phyloP scores from a whole-genome alignment of 1,140 invertebrate genomes.

The Panonychus citri region DNA sequence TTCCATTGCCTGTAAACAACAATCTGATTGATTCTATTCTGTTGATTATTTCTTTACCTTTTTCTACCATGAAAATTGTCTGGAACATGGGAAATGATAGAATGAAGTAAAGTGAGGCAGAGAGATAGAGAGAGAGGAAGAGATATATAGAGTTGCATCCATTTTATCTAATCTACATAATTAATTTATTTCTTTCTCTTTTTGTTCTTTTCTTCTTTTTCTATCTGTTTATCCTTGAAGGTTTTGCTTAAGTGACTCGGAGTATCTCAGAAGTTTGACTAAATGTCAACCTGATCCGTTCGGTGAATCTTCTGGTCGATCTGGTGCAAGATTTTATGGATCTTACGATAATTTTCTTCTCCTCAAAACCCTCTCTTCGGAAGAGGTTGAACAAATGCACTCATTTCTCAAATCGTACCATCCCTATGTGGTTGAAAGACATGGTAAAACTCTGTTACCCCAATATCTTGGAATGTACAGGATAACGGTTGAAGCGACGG shows the following conservation, averaged over 20 bases:
- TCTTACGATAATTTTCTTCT: conserved; percentile 90
- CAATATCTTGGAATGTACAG: conserved; percentile 96
- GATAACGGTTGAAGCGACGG: conserved; percentile 76
- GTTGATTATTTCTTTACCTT: too few species aligned
- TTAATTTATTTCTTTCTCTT: neutral
- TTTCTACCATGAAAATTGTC: too few species aligned
- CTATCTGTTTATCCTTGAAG: neutral
- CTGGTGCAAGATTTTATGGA: conserved; percentile 80
- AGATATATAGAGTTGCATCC: too few species aligned
- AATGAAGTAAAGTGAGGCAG: too few species aligned
- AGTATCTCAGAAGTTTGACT: conserved; percentile 45
- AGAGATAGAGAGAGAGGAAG: too few species aligned
- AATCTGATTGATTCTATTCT: too few species aligned
- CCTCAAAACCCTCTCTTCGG: conserved; percentile 83
- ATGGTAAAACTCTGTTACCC: conserved; percentile 87
- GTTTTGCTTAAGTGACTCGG: conserved; percentile 56
- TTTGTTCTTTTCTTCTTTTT: neutral
- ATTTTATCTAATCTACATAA: too few species aligned
- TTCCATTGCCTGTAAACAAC: too few species aligned
- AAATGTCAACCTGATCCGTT: conserved; percentile 57
- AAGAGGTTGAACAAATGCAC: conserved; percentile 97
- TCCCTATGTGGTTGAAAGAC: conserved; percentile 90
- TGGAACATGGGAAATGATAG: too few species aligned
- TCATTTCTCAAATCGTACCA: conserved; percentile 95
- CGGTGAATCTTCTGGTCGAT: conserved; percentile 71